Evolutionary conservation across 2,113 vertebrate genomes (phyloP).

Genomic region (Stictonetta naevosa): DNA sequence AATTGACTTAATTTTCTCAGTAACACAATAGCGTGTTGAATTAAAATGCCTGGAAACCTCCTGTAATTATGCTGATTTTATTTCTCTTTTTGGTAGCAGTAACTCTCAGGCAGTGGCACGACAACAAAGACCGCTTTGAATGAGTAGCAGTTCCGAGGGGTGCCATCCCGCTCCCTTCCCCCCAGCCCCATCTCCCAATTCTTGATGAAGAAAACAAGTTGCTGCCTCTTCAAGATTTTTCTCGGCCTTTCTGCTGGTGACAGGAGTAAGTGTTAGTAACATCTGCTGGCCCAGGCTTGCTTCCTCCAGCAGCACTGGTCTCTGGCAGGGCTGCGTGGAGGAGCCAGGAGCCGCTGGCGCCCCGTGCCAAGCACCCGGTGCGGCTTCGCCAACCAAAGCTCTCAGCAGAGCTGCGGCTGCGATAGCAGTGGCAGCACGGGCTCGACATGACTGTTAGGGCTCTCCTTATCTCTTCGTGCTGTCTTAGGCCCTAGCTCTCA

Average conservation of each 20-base stretch:
- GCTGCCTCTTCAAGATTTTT: slow-evolving; percentile 30
- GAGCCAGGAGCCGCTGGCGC: neutral
- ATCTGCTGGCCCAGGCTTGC: slow-evolving; percentile 50
- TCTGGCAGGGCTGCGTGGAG: neutral
- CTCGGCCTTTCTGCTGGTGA: slow-evolving; percentile 50
- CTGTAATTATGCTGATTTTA: neutral
- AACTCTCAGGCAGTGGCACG: neutral
- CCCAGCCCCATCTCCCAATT: neutral
- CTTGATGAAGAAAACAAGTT: slow-evolving; percentile 48
- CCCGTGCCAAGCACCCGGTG: neutral
- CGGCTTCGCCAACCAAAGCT: neutral
- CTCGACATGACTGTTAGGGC: neutral
- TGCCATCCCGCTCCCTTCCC: neutral
- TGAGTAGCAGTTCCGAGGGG: neutral
- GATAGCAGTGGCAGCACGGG: neutral
- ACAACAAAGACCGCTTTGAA: neutral
- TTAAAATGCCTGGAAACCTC: neutral
- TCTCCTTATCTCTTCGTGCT: neutral
- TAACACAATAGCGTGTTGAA: neutral
- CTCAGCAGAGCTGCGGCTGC: neutral
- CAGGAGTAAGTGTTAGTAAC: slow-evolving; percentile 43
- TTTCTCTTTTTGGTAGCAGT: neutral
- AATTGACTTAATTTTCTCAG: neutral
- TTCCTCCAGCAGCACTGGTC: slow-evolving; percentile 26
- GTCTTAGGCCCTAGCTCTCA: neutral